These are phyloP conservation scores for Araneus ventricosus DNA, from an alignment of 1,140 invertebrate genomes.

Conservation along the genomic window DNA sequence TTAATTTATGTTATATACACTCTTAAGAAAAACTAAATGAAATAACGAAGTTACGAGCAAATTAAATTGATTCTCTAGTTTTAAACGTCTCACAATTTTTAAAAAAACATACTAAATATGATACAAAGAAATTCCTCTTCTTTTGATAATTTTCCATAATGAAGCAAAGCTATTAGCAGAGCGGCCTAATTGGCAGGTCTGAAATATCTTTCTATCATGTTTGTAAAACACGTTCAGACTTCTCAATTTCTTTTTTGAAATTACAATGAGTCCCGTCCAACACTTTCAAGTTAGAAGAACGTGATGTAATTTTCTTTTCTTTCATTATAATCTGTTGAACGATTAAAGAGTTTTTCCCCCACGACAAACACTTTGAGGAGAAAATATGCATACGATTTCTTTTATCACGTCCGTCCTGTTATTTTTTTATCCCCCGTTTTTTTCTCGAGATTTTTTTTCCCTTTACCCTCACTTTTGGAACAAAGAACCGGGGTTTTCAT, in stretches of 20 bases:
- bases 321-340: not conserved
- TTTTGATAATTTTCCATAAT: not conserved
- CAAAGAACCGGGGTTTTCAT: not conserved
- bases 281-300: not conserved
- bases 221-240: not conserved
- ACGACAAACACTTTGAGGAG: not conserved
- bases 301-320: not conserved
- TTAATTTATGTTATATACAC: no score
- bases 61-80: not conserved
- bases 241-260: not conserved
- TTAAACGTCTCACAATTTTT: not conserved
- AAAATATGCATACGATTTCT: constrained; percentile 15
- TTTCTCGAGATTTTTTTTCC: not conserved
- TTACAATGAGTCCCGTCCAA: not conserved
- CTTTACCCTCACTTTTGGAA: not conserved
- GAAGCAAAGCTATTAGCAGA: not conserved
- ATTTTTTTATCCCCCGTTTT: not conserved
- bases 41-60: not conserved
- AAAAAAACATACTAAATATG: not conserved
- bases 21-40: not conserved
- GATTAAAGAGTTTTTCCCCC: constrained; percentile 6
- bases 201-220: not conserved
- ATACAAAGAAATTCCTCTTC: not conserved
- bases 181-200: not conserved
- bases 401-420: not conserved